Base-by-base conservation (phyloP, 1,140 invertebrate genomes). In the Oncopodura yosiiana region DNA sequence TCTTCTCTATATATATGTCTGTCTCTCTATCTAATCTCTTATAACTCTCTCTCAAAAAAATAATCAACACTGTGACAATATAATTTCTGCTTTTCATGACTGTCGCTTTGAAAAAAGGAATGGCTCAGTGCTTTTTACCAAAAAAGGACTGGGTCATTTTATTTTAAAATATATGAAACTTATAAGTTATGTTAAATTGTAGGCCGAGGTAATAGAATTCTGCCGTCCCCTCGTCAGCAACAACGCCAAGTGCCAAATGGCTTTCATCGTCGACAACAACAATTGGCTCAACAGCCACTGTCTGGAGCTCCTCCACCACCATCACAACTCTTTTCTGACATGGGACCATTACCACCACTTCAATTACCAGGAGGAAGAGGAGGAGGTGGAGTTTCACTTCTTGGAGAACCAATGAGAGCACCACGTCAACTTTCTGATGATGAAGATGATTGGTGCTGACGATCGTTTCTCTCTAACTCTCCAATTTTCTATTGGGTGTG, bases 371-470 rank as follows among this genome's bases (percentile, higher is more conserved):
- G 1, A 27, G 41, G n/a, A 8, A 8, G 8, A 9, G 8, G n/a
- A 34, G 32, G 32, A 34, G 32, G 8, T 34, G n/a, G 8, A 34
- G 32, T 16, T n/a, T n/a, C n/a, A n/a, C n/a, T n/a, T n/a, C n/a
- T n/a, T n/a, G n/a, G n/a, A n/a, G n/a, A n/a, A n/a, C n/a, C n/a
- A n/a, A n/a, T 30, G 43, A n/a, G n/a, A 49, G 19, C 34, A 8
- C 37, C 41, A 8, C 61, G 45, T 18, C 57, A 57, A 5, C 46
- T 60, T 14, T 56, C 57, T 12, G 61, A 63, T 36, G 61, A 62
- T 23, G 61, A 62, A 49, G 57, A 63, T 24, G 61, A 63, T 36
- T 63, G 61, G 61, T 63, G 61, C 61, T 63, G 61, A 63, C 61
- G 52, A 57, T 46, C 41, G 54, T 43, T 52, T 34, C 43, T 16